phyloP scores from a whole-genome alignment of 2,797 vertebrate species.

The Pachyuromys duprasi region DNA sequence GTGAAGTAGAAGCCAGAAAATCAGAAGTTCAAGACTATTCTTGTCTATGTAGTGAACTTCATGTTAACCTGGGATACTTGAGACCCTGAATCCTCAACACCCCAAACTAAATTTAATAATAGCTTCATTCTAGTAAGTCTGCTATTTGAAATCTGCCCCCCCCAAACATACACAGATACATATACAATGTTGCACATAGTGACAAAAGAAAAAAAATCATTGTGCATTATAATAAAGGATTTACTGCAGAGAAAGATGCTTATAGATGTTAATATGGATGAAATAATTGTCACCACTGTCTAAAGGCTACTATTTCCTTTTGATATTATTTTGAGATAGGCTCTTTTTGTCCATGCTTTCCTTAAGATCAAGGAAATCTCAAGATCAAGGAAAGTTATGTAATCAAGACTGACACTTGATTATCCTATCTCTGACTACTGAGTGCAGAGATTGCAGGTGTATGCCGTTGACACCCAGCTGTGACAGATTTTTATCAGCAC shows the following conservation, averaged over 20 bases:
- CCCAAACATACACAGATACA: neutral
- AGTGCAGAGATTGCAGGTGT: neutral
- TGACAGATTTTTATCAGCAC: neutral
- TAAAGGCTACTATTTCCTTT: neutral
- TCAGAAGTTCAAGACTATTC: neutral
- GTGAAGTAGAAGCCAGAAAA: neutral
- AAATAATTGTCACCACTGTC: neutral
- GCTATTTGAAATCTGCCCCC: neutral
- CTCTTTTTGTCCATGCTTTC: neutral
- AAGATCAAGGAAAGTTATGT: neutral
- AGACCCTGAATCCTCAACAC: neutral
- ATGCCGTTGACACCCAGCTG: neutral
- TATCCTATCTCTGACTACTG: neutral
- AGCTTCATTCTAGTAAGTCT: neutral
- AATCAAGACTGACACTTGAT: neutral
- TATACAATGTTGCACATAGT: neutral
- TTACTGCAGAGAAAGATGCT: conserved; percentile 8
- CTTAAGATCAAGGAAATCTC: neutral
- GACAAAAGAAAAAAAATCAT: neutral
- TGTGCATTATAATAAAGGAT: neutral
- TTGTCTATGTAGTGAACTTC: neutral
- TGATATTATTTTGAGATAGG: neutral
- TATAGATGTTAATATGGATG: neutral
- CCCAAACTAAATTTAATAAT: conserved; percentile 23
- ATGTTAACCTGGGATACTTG: neutral